Base-by-base conservation (phyloP, 2,888 invertebrate species). In the Drosophila emarginata region DNA sequence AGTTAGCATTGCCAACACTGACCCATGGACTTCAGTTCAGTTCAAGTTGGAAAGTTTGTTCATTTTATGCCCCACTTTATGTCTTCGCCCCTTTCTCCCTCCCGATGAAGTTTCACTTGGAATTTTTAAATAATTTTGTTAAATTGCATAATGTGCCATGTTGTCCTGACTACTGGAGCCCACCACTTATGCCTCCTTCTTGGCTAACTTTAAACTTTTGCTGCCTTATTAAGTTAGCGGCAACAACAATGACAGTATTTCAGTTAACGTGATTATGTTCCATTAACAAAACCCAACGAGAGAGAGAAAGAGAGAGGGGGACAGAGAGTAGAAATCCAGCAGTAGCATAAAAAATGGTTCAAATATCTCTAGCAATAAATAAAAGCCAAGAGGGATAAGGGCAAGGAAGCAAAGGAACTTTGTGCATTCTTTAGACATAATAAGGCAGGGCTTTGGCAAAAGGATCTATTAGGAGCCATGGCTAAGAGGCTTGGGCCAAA, bases 81-180 rank as follows among this genome's bases (percentile, higher is more conserved):
- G 9, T 9, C 32, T 32, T 9, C 7, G 9, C 9, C 32, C 32
- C 7, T 28, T 6, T 28, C 5, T 6, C n/a, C 26, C 9, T 4
- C 26, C 45, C 53, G 61, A 65, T 61, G 71, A 82, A 88, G 83
- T 88, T 88, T 63, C 23, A 14, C 23, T 61, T 61, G 60, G 78
- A 80, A 80, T 83, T 83, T 45, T 83, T 86, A 83, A 83, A 83
- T 88, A 88, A 84, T 83, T 84, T 71, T 78, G 71, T 84, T 80
- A 83, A 88, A 84, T 87, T 84, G 80, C 77, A 83, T 83, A 88
- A 87, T 80, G 80, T 80, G 87, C 68, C 72, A 69, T 67, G 78
- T 70, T 64, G 76, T 61, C 65, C 68, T 26, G 70, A 53, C 63
- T 60, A 52, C 53, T 64, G 58, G 23, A 32, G 32, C 9, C 32